Evolutionary conservation across 2,113 vertebrate species (phyloP), one percentile per base, ranked within the genome.

Genomic region (Trematocara macrostoma): DNA sequence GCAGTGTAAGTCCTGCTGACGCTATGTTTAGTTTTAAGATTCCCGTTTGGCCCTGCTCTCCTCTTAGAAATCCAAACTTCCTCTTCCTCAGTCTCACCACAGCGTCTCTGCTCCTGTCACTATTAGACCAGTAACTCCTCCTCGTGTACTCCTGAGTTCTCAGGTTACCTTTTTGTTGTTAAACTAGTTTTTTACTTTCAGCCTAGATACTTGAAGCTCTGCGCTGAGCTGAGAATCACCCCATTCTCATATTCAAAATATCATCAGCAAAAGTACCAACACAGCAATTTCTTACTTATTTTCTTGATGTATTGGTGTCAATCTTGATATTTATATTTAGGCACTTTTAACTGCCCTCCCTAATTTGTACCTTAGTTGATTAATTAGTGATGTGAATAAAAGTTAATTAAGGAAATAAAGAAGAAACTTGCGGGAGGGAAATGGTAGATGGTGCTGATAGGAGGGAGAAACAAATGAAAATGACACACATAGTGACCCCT

Each of bases 1-100:
- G n/a, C 47, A 51, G 23, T n/a, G 89, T 91, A 89, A 92, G 89
- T 93, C 34, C 31, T 16, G 8, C 51, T 61, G n/a, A 42, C 4
- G 4, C 12, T 7, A 71, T 7, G 12, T 80, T 5, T 81, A 84
- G 59, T 45, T 79, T 8, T 49, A 85, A 56, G 84, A 51, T 9
- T 82, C 26, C 56, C 12, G 2, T 84, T 55, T 78, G 47, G 67
- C 31, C n/a, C 42, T 31, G 16, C 51, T 55, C 12, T 56, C 26
- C 83, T 49, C 11, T 3, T 83, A 84, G 81, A 88, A 74, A 79
- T 74, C 82, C 71, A 76, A 56, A 9, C 40, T 20, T 83, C 57
- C 56, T 81, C 31, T 15, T 84, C 51, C 82, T 49, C 12, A 29
- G 53, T 35, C 34, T 79, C 23, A 71, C 61, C 35, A 49, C 53